Percentiles rank a stretch among this genome's conserved stretches.
Evolutionary conservation across 2,113 vertebrate species (phyloP).

Genomic region (Coracopsis vasa): DNA sequence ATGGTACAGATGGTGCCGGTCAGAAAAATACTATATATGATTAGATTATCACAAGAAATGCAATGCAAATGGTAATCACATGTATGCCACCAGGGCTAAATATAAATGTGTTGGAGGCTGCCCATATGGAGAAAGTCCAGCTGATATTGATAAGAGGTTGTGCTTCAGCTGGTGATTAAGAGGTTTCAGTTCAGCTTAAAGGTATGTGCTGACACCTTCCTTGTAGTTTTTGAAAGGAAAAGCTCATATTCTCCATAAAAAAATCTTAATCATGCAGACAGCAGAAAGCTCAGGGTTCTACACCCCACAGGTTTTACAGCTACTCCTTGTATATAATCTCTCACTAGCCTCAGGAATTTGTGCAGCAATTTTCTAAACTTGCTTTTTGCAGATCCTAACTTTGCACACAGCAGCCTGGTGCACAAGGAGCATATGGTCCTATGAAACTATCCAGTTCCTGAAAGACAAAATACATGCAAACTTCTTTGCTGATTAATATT

Average conservation of each 20-base stretch:
- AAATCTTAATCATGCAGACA: background rate
- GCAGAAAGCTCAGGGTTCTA: background rate
- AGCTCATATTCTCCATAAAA: background rate
- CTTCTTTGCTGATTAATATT: slow-evolving; percentile 24
- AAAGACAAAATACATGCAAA: background rate
- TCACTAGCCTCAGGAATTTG: background rate
- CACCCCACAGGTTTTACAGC: background rate
- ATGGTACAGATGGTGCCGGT: background rate
- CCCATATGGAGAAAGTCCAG: background rate
- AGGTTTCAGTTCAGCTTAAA: slow-evolving; percentile 10
- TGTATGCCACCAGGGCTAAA: background rate
- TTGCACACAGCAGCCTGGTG: background rate
- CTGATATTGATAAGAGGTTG: slow-evolving; percentile 38
- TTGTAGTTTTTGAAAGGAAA: background rate
- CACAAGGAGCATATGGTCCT: background rate
- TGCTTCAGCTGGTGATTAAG: slow-evolving; percentile 10
- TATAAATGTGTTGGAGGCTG: slow-evolving; percentile 7
- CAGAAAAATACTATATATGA: slow-evolving; percentile 12
- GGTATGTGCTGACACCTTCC: background rate
- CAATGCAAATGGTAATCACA: slow-evolving; percentile 18
- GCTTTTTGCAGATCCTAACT: background rate
- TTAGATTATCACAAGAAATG: slow-evolving; percentile 29
- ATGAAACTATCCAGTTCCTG: background rate
- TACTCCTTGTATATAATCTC: background rate
- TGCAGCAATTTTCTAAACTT: background rate